Evolutionary conservation across 1,140 invertebrate genomes (phyloP), one percentile per base, ranked within the genome.

Genomic region (Bombus waltoni): DNA sequence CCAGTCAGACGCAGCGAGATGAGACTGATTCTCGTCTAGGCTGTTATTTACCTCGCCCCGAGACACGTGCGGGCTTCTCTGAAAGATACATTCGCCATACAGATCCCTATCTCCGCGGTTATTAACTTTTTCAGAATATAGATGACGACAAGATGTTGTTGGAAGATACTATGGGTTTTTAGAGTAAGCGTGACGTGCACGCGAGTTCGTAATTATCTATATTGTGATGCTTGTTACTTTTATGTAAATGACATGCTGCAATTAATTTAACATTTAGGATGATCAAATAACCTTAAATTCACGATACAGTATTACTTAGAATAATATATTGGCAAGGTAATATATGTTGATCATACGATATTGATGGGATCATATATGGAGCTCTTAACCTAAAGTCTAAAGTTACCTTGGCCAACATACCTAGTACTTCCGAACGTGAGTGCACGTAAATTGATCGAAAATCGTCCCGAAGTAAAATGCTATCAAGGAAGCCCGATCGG

Each of bases 1-100:
- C 38, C 25, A n/a, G 76, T 71, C 76, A 77, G 74, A 79, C 38
- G 25, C 22, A 40, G 6, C 22, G 2, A 77, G 74, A 79, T 22
- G 40, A 25, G 70, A 62, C 80, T 81, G 80, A 81, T 81, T 59
- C 68, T 35, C 59, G 32, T 22, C 42, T n/a, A 1, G 22, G 9
- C 22, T n/a, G 25, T 74, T 81, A 57, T 65, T 68, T 66, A 74
- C 28, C 28, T 13, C 42, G 42, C 4, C 40, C 25, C 25, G 5
- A n/a, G 57, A 57, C 83, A 81, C 70, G 42, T 53, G 77, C 32
- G 13, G 8, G 0, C 11, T 22, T 8, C 76, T 57, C 8, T 2
- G 13, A 42, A 25, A 44, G 44, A 79, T 71, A 71, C 42, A 28
- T 35, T 28, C 18, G 8, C n/a, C 22, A 44, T 47, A 42, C 11